Percentiles rank a stretch among this genome's conserved stretches.
These are phyloP conservation scores for Yponomeuta malinellus DNA, from an alignment of 2,888 invertebrate genomes.

Conservation along the genomic window DNA sequence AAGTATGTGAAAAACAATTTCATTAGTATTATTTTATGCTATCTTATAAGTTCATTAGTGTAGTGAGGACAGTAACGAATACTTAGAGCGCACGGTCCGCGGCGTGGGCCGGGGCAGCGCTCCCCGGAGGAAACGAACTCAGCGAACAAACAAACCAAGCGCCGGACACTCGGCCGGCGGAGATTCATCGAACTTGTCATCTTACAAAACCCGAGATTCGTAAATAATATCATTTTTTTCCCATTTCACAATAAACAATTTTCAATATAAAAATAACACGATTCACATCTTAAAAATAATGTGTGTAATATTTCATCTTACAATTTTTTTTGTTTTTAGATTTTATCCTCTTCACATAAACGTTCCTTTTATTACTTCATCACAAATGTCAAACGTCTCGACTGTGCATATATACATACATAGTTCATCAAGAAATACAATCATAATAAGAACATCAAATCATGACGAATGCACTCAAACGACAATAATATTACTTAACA, in stretches of 20 bases:
- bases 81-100: slow-evolving; percentile 35
- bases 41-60: slow-evolving; percentile 47
- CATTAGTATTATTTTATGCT: slow-evolving; percentile 55
- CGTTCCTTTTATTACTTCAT: slow-evolving; percentile 30
- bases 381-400: slow-evolving; percentile 60
- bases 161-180: slow-evolving; percentile 20
- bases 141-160: not conserved
- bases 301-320: slow-evolving; percentile 39
- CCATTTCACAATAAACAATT: slow-evolving; percentile 34
- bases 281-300: slow-evolving; percentile 53
- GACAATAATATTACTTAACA: slow-evolving; percentile 23
- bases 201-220: slow-evolving; percentile 24
- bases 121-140: slow-evolving; percentile 17
- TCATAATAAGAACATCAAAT: slow-evolving; percentile 15
- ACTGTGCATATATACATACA: slow-evolving; percentile 71
- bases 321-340: slow-evolving; percentile 29
- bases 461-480: not conserved
- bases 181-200: slow-evolving; percentile 29
- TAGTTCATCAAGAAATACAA: slow-evolving; percentile 41
- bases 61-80: slow-evolving; percentile 37
- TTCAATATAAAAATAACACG: slow-evolving; percentile 67
- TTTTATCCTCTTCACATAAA: not conserved
- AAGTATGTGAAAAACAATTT: slow-evolving; percentile 69
- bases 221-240: slow-evolving; percentile 29
- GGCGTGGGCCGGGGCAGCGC: slow-evolving; percentile 22